Percentiles rank a stretch among this genome's conserved stretches.
phyloP scores from a whole-genome alignment of 2,113 vertebrate species.

The Ictidomys tridecemlineatus region DNA sequence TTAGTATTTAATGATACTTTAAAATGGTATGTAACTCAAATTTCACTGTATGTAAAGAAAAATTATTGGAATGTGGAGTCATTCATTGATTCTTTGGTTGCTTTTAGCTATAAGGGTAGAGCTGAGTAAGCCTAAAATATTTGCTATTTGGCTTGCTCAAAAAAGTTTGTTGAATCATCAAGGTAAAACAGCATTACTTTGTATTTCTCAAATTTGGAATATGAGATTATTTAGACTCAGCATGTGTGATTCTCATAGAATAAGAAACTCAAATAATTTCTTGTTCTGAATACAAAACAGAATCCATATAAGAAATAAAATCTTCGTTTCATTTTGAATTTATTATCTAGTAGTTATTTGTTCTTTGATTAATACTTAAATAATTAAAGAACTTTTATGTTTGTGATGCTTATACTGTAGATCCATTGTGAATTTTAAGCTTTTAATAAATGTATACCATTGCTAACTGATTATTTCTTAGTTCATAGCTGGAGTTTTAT shows the following conservation, averaged over 20 bases:
- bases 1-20: not conserved
- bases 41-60: not conserved
- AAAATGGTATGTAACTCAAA: conserved; percentile 40
- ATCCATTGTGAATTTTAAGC: not conserved
- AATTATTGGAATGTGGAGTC: not conserved
- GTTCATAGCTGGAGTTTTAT: not conserved
- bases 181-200: not conserved
- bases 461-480: not conserved
- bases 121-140: not conserved
- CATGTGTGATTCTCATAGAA: not conserved
- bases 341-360: not conserved
- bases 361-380: conserved; percentile 36
- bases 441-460: not conserved
- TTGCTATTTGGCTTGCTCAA: not conserved
- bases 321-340: conserved; percentile 42
- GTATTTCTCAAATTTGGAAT: not conserved
- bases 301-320: conserved; percentile 20
- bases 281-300: not conserved
- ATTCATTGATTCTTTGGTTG: not conserved
- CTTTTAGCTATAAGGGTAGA: not conserved
- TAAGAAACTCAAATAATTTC: conserved; percentile 32
- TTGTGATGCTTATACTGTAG: not conserved
- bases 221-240: not conserved
- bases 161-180: not conserved
- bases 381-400: conserved; percentile 9